These are phyloP conservation scores for Petaurus breviceps DNA, from an alignment of 2,113 vertebrate species.

Conservation along the genomic window DNA sequence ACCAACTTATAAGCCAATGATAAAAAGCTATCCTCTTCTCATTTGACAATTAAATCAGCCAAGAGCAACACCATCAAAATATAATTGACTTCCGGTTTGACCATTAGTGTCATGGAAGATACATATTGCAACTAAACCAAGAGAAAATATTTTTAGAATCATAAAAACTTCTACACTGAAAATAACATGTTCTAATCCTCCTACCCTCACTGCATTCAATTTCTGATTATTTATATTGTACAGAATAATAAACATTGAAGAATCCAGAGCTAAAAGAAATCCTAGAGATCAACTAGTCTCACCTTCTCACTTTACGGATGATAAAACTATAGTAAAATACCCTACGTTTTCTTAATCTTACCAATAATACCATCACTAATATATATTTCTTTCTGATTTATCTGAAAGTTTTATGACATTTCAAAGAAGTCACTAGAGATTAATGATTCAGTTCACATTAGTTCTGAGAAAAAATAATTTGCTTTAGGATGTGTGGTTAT, in stretches of 20 bases:
- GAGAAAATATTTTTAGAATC: background rate
- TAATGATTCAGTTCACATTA: background rate
- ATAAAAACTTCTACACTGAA: background rate
- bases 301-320: background rate
- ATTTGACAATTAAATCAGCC: background rate
- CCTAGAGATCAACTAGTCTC: background rate
- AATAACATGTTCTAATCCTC: background rate
- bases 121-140: background rate
- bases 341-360: background rate
- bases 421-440: background rate
- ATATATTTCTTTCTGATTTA: background rate
- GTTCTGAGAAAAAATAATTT: conserved; percentile 16
- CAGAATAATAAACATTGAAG: background rate
- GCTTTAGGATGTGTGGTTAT: background rate
- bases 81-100: background rate
- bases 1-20: no score
- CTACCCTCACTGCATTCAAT: background rate
- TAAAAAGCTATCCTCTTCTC: background rate
- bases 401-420: background rate
- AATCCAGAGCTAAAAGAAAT: background rate
- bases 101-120: background rate
- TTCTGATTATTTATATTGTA: background rate
- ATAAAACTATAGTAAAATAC: background rate
- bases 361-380: background rate
- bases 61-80: background rate